These are phyloP conservation scores for Pachycephus smyrnensis DNA, from an alignment of 2,888 invertebrate genomes.

Conservation along the genomic window DNA sequence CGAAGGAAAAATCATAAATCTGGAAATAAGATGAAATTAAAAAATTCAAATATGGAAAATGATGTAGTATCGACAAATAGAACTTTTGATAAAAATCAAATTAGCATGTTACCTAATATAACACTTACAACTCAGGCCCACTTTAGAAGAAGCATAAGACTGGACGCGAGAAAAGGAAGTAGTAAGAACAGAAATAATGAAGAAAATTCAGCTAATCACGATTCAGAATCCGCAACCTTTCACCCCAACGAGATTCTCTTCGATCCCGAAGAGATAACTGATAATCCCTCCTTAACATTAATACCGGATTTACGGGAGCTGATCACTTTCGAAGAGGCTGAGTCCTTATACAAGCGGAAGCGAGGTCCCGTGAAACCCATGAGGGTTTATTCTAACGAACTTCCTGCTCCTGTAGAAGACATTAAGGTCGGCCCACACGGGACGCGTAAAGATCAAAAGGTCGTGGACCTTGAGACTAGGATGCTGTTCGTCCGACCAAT, in stretches of 20 bases:
- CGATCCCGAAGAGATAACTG: not conserved
- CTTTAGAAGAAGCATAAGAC: slow-evolving; percentile 15
- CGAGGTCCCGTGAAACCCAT: slow-evolving; percentile 16
- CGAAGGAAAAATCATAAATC: too few relatives aligned
- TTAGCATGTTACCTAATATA: slow-evolving; percentile 20
- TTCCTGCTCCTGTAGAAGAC: slow-evolving; percentile 10
- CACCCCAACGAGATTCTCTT: slow-evolving; percentile 21
- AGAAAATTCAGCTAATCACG: not conserved
- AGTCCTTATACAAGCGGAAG: not conserved
- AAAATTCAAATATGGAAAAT: too few relatives aligned
- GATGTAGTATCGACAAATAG: too few relatives aligned
- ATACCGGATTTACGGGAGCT: not conserved
- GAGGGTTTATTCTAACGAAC: slow-evolving; percentile 4
- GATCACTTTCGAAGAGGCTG: slow-evolving; percentile 3
- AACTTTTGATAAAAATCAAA: too few relatives aligned
- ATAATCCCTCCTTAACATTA: not conserved
- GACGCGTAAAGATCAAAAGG: slow-evolving; percentile 10
- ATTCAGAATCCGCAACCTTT: slow-evolving; percentile 20
- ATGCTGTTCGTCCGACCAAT: slow-evolving; percentile 21
- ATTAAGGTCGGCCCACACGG: slow-evolving; percentile 15
- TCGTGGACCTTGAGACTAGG: slow-evolving; percentile 20
- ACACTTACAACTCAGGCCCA: slow-evolving; percentile 20
- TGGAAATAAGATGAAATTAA: too few relatives aligned
- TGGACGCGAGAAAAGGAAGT: not conserved
- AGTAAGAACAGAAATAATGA: slow-evolving; percentile 1